Conservation (phyloP, 2,888 invertebrate genomes). For the Hyposoter dolosus region DNA sequence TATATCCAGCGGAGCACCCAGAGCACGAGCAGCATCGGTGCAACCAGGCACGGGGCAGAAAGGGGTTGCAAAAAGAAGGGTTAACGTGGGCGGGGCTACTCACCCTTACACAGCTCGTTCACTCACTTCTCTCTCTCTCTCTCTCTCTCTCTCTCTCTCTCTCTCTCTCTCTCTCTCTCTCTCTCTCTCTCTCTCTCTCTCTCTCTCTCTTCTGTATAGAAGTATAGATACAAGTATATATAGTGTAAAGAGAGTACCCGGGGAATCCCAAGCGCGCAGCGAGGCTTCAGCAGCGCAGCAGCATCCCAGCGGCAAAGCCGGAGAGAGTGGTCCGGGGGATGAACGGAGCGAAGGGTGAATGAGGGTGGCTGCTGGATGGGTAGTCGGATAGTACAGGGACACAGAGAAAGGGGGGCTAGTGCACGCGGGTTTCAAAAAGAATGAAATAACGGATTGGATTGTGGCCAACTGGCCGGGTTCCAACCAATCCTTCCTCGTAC, state of each 20-base stretch:
- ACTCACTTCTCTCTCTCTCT: conserved; percentile 40
- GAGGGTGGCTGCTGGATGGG: conserved; percentile 66
- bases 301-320: conserved; percentile 41
- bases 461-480: conserved; percentile 84
- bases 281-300: conserved; percentile 61
- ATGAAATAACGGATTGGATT: conserved; percentile 84
- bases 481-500: conserved; percentile 83
- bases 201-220: conserved; percentile 8
- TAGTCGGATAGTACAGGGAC: conserved; percentile 56
- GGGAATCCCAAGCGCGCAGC: conserved; percentile 68
- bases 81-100: conserved; percentile 69
- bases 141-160: conserved; percentile 24
- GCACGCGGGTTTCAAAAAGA: conserved; percentile 82
- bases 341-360: conserved; percentile 64
- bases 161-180: conserved; percentile 33
- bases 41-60: conserved; percentile 28
- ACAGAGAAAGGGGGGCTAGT: conserved; percentile 62
- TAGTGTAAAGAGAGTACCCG: conserved; percentile 45
- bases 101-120: conserved; percentile 66
- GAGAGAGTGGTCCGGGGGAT: conserved; percentile 33
- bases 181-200: conserved; percentile 31
- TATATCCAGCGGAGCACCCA: conserved; percentile 37
- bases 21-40: conserved; percentile 43
- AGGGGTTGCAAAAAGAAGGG: conserved; percentile 67
- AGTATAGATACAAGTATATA: conserved; percentile 31